Evolutionary conservation across 2,113 vertebrate genomes (phyloP).

Genomic region (Heteronetta atricapilla): DNA sequence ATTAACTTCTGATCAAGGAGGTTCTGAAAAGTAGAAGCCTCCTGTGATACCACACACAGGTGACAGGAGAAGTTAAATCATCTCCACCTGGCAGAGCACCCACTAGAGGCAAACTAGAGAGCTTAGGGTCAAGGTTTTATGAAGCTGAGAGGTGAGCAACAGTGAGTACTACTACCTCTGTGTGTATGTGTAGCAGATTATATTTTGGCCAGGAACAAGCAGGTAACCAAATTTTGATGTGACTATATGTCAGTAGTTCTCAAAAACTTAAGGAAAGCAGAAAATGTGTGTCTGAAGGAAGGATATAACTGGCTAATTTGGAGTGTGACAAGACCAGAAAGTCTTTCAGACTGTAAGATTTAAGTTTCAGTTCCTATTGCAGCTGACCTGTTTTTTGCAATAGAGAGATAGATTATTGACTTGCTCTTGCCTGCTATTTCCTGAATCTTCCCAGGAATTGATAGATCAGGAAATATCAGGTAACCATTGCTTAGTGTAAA

Average conservation of each 20-base stretch:
- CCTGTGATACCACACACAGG: background rate
- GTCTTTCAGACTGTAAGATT: background rate
- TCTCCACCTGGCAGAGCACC: background rate
- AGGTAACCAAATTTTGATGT: background rate
- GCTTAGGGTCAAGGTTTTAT: background rate
- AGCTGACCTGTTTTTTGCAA: background rate
- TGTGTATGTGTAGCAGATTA: background rate
- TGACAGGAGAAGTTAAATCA: background rate
- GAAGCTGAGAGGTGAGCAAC: background rate
- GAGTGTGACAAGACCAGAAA: background rate
- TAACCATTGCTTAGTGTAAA: background rate
- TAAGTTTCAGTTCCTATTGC: background rate
- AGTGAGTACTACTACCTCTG: background rate
- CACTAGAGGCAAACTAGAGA: fast-evolving
- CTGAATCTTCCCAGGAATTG: background rate
- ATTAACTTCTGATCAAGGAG: background rate
- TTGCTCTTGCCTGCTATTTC: background rate
- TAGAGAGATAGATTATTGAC: background rate
- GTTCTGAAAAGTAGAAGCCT: background rate
- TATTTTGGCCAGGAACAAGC: background rate
- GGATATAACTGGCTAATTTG: background rate
- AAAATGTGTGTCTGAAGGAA: background rate
- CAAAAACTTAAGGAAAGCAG: background rate
- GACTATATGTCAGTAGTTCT: background rate
- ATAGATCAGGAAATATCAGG: background rate